Conservation (phyloP, 2,113 vertebrate genomes). For the Carlito syrichta region DNA sequence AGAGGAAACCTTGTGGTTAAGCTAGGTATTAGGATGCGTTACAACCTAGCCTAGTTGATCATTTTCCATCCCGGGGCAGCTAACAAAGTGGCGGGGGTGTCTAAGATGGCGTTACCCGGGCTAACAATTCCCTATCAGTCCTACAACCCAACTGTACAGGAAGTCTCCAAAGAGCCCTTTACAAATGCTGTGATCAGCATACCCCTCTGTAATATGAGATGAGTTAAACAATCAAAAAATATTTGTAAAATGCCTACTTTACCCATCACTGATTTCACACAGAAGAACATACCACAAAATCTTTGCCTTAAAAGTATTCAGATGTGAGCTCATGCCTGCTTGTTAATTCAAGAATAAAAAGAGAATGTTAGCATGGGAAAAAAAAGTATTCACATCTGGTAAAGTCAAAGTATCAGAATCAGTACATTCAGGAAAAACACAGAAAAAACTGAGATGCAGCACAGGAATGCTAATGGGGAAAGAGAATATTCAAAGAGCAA, state of each 20-base stretch:
- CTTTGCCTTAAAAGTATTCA: no score
- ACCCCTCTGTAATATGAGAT: not conserved
- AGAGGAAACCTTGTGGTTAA: no score
- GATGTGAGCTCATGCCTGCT: no score
- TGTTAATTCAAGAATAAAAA: no score
- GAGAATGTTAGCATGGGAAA: no score
- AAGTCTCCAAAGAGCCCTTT: not conserved
- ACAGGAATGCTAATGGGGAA: not conserved
- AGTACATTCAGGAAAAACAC: not conserved
- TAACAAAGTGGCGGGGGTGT: no score
- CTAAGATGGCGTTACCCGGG: no score
- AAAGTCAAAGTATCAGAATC: not conserved
- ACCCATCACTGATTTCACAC: not conserved
- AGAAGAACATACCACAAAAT: not conserved
- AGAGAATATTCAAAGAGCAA: not conserved
- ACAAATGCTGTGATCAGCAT: not conserved
- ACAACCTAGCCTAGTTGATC: no score
- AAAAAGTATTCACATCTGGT: not conserved
- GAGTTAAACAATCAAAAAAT: not conserved
- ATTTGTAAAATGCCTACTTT: not conserved
- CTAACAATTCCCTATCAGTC: not conserved
- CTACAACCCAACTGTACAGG: not conserved
- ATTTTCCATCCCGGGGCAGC: no score
- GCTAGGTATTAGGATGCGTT: no score
- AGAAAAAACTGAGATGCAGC: not conserved